Evolutionary conservation across 2,888 invertebrate genomes (phyloP), one percentile per base, ranked within the genome.

Genomic region (Chaetogeoica ovagalla): DNA sequence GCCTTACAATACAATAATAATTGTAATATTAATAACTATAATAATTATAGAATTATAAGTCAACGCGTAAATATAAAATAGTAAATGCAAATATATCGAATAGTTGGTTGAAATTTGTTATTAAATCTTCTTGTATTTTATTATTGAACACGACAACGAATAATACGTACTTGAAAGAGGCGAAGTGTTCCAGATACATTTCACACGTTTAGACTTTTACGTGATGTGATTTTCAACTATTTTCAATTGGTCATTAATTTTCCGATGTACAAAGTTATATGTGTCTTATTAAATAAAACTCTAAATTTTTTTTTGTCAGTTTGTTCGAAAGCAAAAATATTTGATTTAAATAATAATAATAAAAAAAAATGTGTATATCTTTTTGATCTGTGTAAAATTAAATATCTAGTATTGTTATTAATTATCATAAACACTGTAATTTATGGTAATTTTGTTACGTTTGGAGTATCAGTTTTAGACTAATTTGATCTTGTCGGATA

Each of bases 401-500:
- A 48, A 48, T 48, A 48, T 48, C 11, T 48, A 48, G 9, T 9
- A 48, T 48, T 48, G 11, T 48, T 48, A 48, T 11, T 11, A 11
- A 48, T 48, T 8, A 48, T 48, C 4, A 48, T 48, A 48, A 48
- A 48, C 11, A 48, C 11, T 48, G 1, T 11, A 48, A 48, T 11
- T 48, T 48, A 48, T 11, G 48, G 11, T 72, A 62, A 72, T 19
- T 72, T n/a, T 30, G 9, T 9, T 17, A 63, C n/a, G 52, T 30
- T 52, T 52, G 13, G n/a, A 21, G 8, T 63, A 30, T 63, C 62
- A 73, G 63, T 73, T 73, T 73, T 73, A 30, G n/a, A 62, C 62
- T 72, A 62, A 73, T 73, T 62, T 63, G 62, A 73, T 37, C 48
- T 30, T 63, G 48, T 63, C 73, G 63, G 52, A 37, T 63, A 60